Evolutionary conservation across 2,797 vertebrate genomes (phyloP), one percentile per base, ranked within the genome.

Genomic region (Enoplosus armatus): DNA sequence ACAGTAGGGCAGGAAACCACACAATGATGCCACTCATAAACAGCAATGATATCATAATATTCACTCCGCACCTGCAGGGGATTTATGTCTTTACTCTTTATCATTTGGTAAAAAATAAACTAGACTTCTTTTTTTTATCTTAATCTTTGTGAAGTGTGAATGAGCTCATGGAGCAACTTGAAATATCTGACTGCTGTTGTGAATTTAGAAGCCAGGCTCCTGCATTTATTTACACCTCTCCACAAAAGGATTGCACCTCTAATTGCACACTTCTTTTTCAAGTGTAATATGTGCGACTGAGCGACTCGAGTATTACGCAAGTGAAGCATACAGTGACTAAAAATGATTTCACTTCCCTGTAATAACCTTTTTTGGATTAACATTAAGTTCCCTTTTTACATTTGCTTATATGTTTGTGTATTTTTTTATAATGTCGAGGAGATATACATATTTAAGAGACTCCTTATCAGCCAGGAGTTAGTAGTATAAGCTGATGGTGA

Each of bases 341-440:
- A 76, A 85, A 72, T 41, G 27, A 86, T 86, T 78, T 86, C 73
- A 80, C 79, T 87, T 88, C 78, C 79, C 73, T 15, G 11, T 79
- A 68, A 66, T 78, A 37, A 70, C 18, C 33, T 26, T 50, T n/a
- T 79, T 50, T 39, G 33, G 22, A 35, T 71, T 48, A 69, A 71
- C 45, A 43, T n/a, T 6, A 55, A 63, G 69, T 83, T 85, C 73
- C 45, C 45, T 41, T 56, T 83, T 66, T 20, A 53, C 50, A 41
- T 48, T 11, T 50, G 74, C 31, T 53, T 37, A 16, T n/a, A 8
- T 27, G 10, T 27, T 3, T 50, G 37, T 51, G 20, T 37, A 20
- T 67, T 47, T 47, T 62, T 22, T 31, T 14, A 54, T 41, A 2
- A 55, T 26, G 29, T 56, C 55, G 4, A 50, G 6, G 27, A 50